Conservation (phyloP, 2,113 vertebrate species). For the Tragulus kanchil region DNA sequence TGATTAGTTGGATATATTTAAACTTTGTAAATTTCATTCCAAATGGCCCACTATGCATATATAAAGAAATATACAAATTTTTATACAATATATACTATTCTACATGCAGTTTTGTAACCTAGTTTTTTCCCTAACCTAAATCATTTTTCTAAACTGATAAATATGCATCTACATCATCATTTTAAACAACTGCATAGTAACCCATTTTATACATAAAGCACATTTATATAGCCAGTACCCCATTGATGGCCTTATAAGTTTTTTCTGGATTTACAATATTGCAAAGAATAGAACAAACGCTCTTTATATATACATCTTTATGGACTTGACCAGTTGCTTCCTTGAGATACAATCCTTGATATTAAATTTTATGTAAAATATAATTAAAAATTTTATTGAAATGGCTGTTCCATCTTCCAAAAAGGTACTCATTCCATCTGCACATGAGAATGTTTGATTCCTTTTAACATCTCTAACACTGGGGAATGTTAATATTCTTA, state of each 20-base stretch:
- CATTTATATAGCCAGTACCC: background rate
- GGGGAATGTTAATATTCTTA: background rate
- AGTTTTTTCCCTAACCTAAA: background rate
- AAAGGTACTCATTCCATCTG: background rate
- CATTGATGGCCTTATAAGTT: background rate
- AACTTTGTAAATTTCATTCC: background rate
- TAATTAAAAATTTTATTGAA: background rate
- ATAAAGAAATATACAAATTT: background rate
- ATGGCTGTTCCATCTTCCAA: background rate
- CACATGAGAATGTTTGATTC: background rate
- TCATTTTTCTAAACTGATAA: background rate
- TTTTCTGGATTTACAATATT: background rate
- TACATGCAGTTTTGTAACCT: background rate
- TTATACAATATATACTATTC: background rate
- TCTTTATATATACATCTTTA: background rate
- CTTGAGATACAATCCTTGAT: background rate
- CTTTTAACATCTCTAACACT: background rate
- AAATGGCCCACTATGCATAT: background rate
- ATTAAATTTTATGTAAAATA: background rate
- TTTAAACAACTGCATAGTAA: background rate
- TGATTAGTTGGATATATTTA: background rate
- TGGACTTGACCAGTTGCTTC: background rate
- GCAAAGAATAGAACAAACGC: background rate
- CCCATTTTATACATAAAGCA: background rate
- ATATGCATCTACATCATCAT: background rate